Conservation (phyloP, 2,113 vertebrate genomes). For the Xenopus tropicalis region DNA sequence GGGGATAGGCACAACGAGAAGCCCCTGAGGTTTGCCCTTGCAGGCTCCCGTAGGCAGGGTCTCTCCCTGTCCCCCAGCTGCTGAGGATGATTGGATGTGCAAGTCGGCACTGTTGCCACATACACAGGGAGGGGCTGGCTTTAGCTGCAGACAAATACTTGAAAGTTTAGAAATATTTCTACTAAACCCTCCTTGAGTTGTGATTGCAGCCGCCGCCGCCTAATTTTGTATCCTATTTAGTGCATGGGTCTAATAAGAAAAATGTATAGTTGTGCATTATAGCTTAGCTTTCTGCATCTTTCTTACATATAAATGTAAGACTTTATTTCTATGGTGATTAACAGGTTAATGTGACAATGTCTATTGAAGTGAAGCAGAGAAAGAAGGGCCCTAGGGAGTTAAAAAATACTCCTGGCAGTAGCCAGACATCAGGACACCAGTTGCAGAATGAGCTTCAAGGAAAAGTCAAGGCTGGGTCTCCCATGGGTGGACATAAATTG, state of each 20-base stretch:
- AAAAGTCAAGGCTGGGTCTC: background rate
- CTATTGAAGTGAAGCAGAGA: conserved; percentile 34
- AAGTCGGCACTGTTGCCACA: conserved; percentile 21
- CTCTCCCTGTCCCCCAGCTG: background rate
- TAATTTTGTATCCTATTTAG: background rate
- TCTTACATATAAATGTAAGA: too few species aligned
- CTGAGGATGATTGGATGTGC: background rate
- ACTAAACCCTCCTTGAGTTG: background rate
- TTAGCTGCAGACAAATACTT: background rate
- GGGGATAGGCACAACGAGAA: background rate
- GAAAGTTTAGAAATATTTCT: background rate
- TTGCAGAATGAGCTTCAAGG: background rate
- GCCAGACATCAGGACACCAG: conserved; percentile 1
- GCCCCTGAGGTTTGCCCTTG: background rate
- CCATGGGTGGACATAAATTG: background rate
- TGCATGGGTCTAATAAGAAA: background rate
- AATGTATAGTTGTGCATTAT: background rate
- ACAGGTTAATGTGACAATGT: background rate
- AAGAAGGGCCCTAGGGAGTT: conserved; percentile 20
- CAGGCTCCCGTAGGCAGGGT: conserved; percentile 1
- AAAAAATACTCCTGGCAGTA: background rate
- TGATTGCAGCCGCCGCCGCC: background rate
- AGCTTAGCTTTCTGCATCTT: too few species aligned
- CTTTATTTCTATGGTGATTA: too few species aligned
- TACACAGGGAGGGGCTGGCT: conserved; percentile 22